Conservation (phyloP, 2,888 invertebrate genomes). For the Tetrapedia diversipes region DNA sequence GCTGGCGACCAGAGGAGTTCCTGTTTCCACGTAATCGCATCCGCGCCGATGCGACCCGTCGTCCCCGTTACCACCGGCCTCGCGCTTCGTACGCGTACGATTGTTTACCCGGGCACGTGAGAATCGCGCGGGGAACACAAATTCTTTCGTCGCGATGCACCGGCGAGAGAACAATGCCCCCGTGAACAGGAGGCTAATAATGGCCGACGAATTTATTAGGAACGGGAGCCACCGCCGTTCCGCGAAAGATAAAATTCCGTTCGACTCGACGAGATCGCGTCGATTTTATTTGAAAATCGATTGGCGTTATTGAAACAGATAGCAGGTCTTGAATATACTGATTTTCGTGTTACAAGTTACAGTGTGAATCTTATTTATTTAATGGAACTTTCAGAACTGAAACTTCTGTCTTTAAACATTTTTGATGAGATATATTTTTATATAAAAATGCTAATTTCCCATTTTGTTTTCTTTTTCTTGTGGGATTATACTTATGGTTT, state of each 20-base stretch:
- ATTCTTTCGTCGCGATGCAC: conserved; percentile 40
- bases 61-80: conserved; percentile 66
- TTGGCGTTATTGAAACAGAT: neutral
- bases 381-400: no score
- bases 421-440: no score
- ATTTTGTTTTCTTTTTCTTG: no score
- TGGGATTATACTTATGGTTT: no score
- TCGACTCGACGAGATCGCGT: neutral
- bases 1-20: conserved; percentile 54
- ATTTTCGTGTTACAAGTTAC: no score
- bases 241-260: conserved; percentile 1
- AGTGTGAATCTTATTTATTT: no score
- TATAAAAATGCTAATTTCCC: no score
- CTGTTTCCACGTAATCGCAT: conserved; percentile 59
- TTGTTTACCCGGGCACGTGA: conserved; percentile 58
- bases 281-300: neutral
- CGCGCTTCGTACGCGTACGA: conserved; percentile 41
- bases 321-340: no score
- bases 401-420: no score
- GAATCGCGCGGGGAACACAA: conserved; percentile 40
- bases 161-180: conserved; percentile 41
- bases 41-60: conserved; percentile 54
- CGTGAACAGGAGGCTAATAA: conserved; percentile 41
- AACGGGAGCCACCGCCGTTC: neutral
- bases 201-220: conserved; percentile 32